Evolutionary conservation across 2,888 invertebrate species (phyloP).

Genomic region (Sclerodermus sp.): DNA sequence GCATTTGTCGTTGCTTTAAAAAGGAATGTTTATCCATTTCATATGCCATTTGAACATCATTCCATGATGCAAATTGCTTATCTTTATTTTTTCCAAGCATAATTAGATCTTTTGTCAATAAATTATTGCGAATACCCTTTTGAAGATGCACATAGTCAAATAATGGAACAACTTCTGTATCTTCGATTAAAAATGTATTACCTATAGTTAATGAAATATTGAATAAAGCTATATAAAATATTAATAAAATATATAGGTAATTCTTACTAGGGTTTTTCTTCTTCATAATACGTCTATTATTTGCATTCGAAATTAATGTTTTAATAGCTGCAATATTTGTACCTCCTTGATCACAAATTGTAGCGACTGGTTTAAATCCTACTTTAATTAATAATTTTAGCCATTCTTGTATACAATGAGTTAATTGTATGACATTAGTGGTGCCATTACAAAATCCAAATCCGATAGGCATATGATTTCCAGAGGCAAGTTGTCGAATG

Average conservation of each 20-base stretch:
- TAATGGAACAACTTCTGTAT: neutral
- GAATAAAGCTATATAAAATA: too few species aligned
- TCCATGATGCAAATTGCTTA: neutral
- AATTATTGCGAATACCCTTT: constrained; percentile 2
- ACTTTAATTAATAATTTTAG: neutral
- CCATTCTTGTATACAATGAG: neutral
- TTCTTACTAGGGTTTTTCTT: too few species aligned
- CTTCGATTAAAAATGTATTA: neutral
- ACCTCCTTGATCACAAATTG: constrained; percentile 3
- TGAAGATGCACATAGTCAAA: constrained; percentile 7
- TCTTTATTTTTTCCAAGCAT: neutral
- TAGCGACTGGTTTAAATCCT: neutral
- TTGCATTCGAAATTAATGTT: neutral
- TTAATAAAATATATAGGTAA: too few species aligned
- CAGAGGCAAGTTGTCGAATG: neutral
- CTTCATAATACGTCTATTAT: neutral
- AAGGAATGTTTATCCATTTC: constrained; percentile 5
- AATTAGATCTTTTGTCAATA: constrained; percentile 1
- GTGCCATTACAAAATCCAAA: constrained; percentile 1
- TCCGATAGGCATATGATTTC: constrained; percentile 2
- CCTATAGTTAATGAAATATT: neutral
- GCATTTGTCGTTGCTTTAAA: neutral
- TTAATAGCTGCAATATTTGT: constrained; percentile 1
- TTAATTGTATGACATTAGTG: neutral
- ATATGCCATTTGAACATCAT: constrained; percentile 1